A percentile compares a stretch with the other conserved stretches of the same genome.
Evolutionary conservation across 2,888 invertebrate genomes (phyloP).

Genomic region (Platypus cylindrus): DNA sequence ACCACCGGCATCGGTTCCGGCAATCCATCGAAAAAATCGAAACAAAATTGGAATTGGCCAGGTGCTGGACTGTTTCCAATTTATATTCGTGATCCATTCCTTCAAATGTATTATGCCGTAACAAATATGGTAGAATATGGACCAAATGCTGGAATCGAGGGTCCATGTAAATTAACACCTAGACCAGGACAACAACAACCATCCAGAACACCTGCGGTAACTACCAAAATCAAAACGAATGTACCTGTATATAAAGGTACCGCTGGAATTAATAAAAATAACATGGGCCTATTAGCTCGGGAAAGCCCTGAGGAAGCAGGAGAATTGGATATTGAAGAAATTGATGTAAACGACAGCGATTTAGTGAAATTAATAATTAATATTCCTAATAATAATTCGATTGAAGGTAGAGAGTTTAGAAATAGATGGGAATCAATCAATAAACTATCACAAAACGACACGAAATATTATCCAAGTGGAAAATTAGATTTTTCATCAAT

Average conservation of each 20-base stretch:
- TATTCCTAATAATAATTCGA: constrained; percentile 1
- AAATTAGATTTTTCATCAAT: constrained; percentile 6
- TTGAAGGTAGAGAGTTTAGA: constrained; percentile 6
- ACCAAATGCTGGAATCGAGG: constrained; percentile 37
- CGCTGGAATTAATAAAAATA: constrained; percentile 6
- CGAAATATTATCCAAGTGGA: constrained; percentile 2
- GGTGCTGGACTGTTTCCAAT: constrained; percentile 43
- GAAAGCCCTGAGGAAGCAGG: neutral
- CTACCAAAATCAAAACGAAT: too few relatives aligned
- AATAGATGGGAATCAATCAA: constrained; percentile 3
- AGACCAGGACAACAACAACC: constrained; percentile 11
- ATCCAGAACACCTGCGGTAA: too few relatives aligned
- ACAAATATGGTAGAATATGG: constrained; percentile 46
- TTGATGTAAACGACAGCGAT: constrained; percentile 18
- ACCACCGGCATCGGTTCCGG: too few relatives aligned
- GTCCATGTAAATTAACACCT: constrained; percentile 18
- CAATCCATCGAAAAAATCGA: constrained; percentile 6
- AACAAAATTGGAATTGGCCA: constrained; percentile 37
- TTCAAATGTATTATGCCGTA: constrained; percentile 41
- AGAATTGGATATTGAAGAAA: constrained; percentile 19
- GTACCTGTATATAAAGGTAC: too few relatives aligned
- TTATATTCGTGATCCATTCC: constrained; percentile 43
- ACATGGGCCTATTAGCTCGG: neutral
- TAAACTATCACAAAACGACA: too few relatives aligned
- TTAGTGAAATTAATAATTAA: constrained; percentile 18